Evolutionary conservation across 23 tunicate species (phyloP).

Genomic region (Halocynthia aurantium): DNA sequence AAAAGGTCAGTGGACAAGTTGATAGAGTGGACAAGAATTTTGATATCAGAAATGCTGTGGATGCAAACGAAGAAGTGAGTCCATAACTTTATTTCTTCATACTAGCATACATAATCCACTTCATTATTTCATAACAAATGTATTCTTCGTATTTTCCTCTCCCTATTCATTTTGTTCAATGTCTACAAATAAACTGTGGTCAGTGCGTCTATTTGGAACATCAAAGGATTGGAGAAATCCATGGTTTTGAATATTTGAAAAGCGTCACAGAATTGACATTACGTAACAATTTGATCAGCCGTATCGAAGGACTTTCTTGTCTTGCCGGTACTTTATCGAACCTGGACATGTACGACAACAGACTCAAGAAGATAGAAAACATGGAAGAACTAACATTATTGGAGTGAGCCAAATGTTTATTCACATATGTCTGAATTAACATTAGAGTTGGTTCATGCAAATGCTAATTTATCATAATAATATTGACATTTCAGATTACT

Average conservation of each 20-base stretch:
- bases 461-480: background rate
- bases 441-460: background rate
- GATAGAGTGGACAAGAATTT: background rate
- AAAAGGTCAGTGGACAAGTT: no score
- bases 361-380: conserved; percentile 77
- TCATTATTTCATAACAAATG: background rate
- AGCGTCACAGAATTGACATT: conserved; percentile 71
- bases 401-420: conserved; percentile 32
- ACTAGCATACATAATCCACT: background rate
- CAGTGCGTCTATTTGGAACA: conserved; percentile 88
- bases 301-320: conserved; percentile 58
- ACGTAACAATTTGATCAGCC: conserved; percentile 65
- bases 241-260: conserved; percentile 69
- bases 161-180: background rate
- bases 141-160: background rate
- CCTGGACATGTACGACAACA: conserved; percentile 89
- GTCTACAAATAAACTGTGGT: background rate
- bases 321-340: conserved; percentile 43
- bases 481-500: conserved; percentile 34
- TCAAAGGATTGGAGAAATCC: conserved; percentile 58
- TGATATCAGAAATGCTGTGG: conserved; percentile 21
- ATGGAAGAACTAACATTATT: conserved; percentile 41
- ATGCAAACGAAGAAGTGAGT: conserved; percentile 13
- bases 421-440: background rate
- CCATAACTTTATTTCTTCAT: background rate